A percentile compares a stretch with the other conserved stretches of the same genome.
Conservation (phyloP, 2,113 vertebrate species). For the Myiozetetes cayanensis region DNA sequence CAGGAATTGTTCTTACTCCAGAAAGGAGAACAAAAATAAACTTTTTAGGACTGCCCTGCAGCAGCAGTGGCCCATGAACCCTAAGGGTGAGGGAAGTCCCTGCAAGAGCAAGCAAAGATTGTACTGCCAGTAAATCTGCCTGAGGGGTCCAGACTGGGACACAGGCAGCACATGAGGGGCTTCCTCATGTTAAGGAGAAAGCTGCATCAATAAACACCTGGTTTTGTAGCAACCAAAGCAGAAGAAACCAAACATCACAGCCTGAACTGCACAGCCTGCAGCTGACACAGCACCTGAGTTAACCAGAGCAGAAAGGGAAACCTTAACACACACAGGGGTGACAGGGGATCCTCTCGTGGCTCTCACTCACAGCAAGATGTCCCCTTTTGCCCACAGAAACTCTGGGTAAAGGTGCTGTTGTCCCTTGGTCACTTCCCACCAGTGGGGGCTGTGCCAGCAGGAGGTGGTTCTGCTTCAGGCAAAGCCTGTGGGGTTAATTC, state of each 20-base stretch:
- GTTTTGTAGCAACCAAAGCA: background rate
- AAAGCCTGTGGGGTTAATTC: background rate
- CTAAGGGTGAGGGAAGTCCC: background rate
- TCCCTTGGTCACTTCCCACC: background rate
- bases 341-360: rapidly evolving
- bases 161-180: background rate
- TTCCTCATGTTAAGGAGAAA: background rate
- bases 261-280: background rate
- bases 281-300: too few relatives aligned
- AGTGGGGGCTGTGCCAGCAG: background rate
- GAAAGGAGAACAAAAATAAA: background rate
- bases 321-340: background rate
- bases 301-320: background rate
- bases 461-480: background rate
- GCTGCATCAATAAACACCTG: background rate
- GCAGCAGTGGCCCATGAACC: background rate
- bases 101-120: background rate
- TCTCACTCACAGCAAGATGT: rapidly evolving
- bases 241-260: background rate
- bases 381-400: rapidly evolving
- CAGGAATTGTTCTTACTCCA: background rate
- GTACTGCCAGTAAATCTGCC: background rate
- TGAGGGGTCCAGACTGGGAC: background rate
- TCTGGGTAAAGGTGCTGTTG: background rate
- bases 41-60: background rate